A percentile compares a stretch with the other conserved stretches of the same genome.
These are phyloP conservation scores for Barypeithes pellucidus DNA, from an alignment of 2,888 invertebrate species.

Conservation along the genomic window DNA sequence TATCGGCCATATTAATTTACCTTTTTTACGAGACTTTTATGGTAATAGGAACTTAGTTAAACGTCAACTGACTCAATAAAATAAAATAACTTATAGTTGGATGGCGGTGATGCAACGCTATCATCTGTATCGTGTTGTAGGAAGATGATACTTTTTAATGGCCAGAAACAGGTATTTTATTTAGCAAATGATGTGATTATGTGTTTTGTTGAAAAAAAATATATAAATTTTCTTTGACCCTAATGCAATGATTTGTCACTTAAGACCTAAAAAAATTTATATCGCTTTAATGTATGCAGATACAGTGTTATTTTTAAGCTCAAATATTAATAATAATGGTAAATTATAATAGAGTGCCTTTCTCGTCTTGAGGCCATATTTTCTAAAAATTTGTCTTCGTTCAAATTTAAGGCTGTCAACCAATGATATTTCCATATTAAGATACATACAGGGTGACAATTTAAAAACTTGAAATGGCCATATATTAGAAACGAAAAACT, in stretches of 20 bases:
- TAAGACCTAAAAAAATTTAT: background rate
- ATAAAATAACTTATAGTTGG: slow-evolving; percentile 50
- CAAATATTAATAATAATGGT: background rate
- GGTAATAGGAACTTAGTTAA: slow-evolving; percentile 54
- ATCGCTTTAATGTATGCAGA: background rate
- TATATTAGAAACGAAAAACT: too few species aligned
- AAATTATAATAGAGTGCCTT: too few species aligned
- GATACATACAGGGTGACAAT: too few species aligned
- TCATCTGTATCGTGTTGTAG: slow-evolving; percentile 30
- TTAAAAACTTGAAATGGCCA: too few species aligned
- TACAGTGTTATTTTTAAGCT: background rate
- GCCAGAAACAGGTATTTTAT: background rate
- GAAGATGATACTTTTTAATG: slow-evolving; percentile 32
- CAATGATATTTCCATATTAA: too few species aligned
- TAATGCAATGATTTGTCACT: slow-evolving; percentile 2
- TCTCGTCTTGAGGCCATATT: too few species aligned
- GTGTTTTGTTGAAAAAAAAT: background rate
- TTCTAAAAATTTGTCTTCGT: too few species aligned
- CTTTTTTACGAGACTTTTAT: slow-evolving; percentile 56
- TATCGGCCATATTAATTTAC: slow-evolving; percentile 55
- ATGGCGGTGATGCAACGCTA: slow-evolving; percentile 43
- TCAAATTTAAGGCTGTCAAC: too few species aligned
- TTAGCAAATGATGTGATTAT: slow-evolving; percentile 15
- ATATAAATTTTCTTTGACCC: slow-evolving; percentile 9
- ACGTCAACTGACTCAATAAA: slow-evolving; percentile 52